Base-by-base conservation (phyloP, 2,797 vertebrate genomes). In the Sternotherus odoratus region DNA sequence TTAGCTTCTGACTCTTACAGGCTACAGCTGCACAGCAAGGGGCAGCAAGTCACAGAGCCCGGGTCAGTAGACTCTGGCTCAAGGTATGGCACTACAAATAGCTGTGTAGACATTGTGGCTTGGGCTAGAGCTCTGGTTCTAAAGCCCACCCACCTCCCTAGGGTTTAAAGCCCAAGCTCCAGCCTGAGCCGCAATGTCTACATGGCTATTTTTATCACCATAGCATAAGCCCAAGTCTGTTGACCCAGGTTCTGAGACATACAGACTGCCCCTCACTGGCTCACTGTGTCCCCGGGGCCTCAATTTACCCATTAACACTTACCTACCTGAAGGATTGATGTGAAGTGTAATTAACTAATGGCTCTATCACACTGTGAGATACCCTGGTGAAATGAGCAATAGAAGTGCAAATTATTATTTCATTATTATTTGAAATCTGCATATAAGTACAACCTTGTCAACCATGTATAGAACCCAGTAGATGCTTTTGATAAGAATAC, bases 331-430 rank as follows among this genome's bases (percentile, higher is more conserved):
- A 95, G 82, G 60, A 95, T 79, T 89, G 80, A 90, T 87, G 53
- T 43, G 72, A 94, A 79, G 60, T 60, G 86, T 86, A 96, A 95
- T 93, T 91, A 92, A 95, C 81, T 87, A 92, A 95, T 51, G 91
- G 8, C 33, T 88, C 86, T 94, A 94, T 96, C 95, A 82, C n/a
- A 86, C 21, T 63, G 36, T 51, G 56, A 86, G 93, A 79, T 89
- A 90, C 85, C 66, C 77, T 0, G 0, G 91, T 90, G 82, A 93
- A 97, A 96, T 30, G 46, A 96, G 78, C 60, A 94, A 83, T 7
- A 93, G 74, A 94, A 83, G 43, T 80, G 93, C 51, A 95, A 95
- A 95, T 92, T 57, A 51, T 66, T 57, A 53, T 77, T 57, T 49
- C 90, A 79, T 91, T 95, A 83, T 49, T 90, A 85, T 95, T 94